These are phyloP conservation scores for Flexamia atlantica DNA, from an alignment of 2,888 invertebrate genomes.

Conservation along the genomic window DNA sequence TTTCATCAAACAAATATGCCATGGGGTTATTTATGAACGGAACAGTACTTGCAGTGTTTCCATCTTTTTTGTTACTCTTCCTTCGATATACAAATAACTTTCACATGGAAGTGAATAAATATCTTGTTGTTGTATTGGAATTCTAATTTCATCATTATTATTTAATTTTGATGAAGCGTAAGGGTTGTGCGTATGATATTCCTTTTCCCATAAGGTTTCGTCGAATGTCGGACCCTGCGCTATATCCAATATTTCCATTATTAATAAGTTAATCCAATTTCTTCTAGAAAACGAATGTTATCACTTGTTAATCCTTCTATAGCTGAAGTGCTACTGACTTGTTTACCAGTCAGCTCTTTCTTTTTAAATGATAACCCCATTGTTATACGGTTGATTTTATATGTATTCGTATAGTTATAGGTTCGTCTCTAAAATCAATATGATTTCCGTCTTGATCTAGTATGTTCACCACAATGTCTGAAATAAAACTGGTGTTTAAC, in stretches of 20 bases:
- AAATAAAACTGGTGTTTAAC: slow-evolving; percentile 22
- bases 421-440: slow-evolving; percentile 41
- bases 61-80: slow-evolving; percentile 58
- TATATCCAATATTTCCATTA: slow-evolving; percentile 59
- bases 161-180: slow-evolving; percentile 69
- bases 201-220: slow-evolving; percentile 60
- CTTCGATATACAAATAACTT: slow-evolving; percentile 68
- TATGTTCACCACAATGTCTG: slow-evolving; percentile 45
- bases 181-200: slow-evolving; percentile 70
- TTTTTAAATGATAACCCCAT: slow-evolving; percentile 13
- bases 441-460: slow-evolving; percentile 38
- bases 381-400: slow-evolving; percentile 2
- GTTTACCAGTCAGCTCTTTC: neutral
- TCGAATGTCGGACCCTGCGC: slow-evolving; percentile 60
- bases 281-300: slow-evolving; percentile 37
- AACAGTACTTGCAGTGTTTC: neutral
- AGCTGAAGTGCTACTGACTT: neutral
- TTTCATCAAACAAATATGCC: slow-evolving; percentile 63
- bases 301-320: slow-evolving; percentile 19
- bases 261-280: slow-evolving; percentile 18
- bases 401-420: slow-evolving; percentile 18
- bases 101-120: slow-evolving; percentile 70
- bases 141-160: slow-evolving; percentile 72
- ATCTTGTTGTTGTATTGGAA: slow-evolving; percentile 71
- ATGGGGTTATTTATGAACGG: slow-evolving; percentile 60